phyloP scores from a whole-genome alignment of 2,888 invertebrate species.

The Pinctada fucata region DNA sequence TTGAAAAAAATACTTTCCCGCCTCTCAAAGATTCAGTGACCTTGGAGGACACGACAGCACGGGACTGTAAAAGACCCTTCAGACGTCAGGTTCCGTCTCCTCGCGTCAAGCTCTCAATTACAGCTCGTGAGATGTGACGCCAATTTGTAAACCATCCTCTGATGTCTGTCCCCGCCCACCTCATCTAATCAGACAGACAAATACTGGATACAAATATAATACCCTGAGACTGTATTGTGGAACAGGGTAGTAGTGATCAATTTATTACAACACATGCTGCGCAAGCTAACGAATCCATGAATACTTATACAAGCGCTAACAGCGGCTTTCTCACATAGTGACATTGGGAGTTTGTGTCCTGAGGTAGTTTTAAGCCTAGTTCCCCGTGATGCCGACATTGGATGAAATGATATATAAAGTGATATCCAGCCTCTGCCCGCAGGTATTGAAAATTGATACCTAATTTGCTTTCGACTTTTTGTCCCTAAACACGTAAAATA shows the following conservation, averaged over 20 bases:
- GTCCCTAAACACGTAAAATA: too few relatives aligned
- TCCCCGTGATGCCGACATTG: too few relatives aligned
- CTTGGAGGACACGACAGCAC: too few relatives aligned
- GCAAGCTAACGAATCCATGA: neutral
- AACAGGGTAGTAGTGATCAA: neutral
- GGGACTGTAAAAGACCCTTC: too few relatives aligned
- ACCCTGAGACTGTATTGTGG: neutral
- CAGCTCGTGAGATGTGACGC: neutral
- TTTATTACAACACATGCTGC: neutral
- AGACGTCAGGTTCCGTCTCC: too few relatives aligned
- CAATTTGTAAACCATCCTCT: neutral
- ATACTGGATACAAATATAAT: neutral
- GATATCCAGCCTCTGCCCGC: too few relatives aligned
- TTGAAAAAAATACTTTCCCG: too few relatives aligned
- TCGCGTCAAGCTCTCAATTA: neutral
- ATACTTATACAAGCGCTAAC: neutral
- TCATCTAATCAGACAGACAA: neutral
- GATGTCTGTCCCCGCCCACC: neutral
- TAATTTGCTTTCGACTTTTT: too few relatives aligned
- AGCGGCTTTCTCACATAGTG: neutral
- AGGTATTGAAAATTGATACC: too few relatives aligned
- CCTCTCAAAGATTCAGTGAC: too few relatives aligned
- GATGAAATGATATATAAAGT: too few relatives aligned
- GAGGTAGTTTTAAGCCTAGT: too few relatives aligned
- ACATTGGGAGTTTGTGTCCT: neutral